Base-by-base conservation (phyloP, 2,888 invertebrate genomes). In the Pandemis corylana region DNA sequence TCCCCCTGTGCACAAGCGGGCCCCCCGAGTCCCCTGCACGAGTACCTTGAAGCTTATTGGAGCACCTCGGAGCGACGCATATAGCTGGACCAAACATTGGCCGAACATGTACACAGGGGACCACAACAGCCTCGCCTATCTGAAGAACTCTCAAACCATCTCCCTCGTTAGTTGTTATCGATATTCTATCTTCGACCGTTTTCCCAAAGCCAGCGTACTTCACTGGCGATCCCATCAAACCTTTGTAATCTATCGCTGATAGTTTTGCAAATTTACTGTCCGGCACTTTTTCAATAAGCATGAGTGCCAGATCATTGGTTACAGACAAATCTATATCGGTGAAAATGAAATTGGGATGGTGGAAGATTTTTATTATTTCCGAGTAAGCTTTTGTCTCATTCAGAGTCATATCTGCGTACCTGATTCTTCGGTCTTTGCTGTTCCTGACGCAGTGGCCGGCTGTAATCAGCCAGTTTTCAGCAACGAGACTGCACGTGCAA, bases 201-300 rank as follows among this genome's bases (percentile, higher is more conserved):
- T 0, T 2, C 7, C 66, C 66, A 36, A 66, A 66, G 4, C 49
- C 66, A 5, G 66, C 51, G 10, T 66, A 66, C n/a, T 66, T 66
- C n/a, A 66, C 66, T 0, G 66, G 66, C 4, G 36, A 7, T 36
- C 66, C 66, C 7, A 51, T 13, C n/a, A 66, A 51, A 6, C 28
- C 46, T 7, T 51, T 66, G 51, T 51, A 66, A 36, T 66, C 66
- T 0, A 66, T 20, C 20, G 36, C 36, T 0, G 66, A 66, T 5
- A 66, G 4, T 9, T 66, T 66, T 0, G 13, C 66, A 13, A 51
- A 9, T 7, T 5, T n/a, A 2, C 10, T 5, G 13, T 12, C 10
- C 2, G 66, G 51, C 7, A 66, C 66, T n/a, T 66, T 66, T 9
- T 66, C 28, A 7, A 51, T 66, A 9, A 36, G 49, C 7, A 13